Percentiles rank a stretch among this genome's conserved stretches.
phyloP scores from a whole-genome alignment of 64 coral and sea anemone genomes.

The Montipora capricornis region DNA sequence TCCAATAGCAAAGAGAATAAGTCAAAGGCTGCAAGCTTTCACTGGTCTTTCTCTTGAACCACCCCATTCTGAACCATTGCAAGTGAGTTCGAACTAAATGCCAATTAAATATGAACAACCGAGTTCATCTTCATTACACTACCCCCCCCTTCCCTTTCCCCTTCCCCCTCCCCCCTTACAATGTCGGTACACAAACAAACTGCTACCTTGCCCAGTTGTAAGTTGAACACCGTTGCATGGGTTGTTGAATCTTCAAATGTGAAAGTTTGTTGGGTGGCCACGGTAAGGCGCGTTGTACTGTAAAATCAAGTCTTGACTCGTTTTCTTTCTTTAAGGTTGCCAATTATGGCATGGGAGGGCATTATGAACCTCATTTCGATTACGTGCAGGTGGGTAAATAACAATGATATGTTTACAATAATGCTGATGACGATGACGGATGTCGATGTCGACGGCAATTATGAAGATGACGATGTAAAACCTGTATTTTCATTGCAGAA shows the following conservation, averaged over 20 bases:
- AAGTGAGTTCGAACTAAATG: background rate
- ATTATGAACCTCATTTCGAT: conserved; percentile 75
- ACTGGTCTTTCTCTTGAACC: conserved; percentile 49
- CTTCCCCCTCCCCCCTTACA: too few relatives aligned
- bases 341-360: conserved; percentile 80
- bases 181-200: too few relatives aligned
- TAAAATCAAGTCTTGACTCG: background rate
- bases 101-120: too few relatives aligned
- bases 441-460: too few relatives aligned
- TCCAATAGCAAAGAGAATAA: conserved; percentile 24
- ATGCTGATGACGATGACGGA: too few relatives aligned
- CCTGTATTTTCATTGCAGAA: conserved; percentile 1
- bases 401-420: background rate
- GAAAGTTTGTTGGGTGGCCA: too few relatives aligned
- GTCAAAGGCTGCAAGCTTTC: conserved; percentile 53
- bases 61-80: conserved; percentile 51
- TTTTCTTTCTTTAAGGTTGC: conserved; percentile 59
- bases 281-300: too few relatives aligned
- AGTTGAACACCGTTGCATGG: too few relatives aligned
- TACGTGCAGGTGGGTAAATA: conserved; percentile 26
- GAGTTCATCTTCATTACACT: too few relatives aligned
- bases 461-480: background rate
- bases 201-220: too few relatives aligned
- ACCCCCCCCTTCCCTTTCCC: too few relatives aligned
- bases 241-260: too few relatives aligned